Percentiles rank a stretch among this genome's conserved stretches.
Evolutionary conservation across 2,888 invertebrate genomes (phyloP).

Genomic region (Heliconius ismenius): DNA sequence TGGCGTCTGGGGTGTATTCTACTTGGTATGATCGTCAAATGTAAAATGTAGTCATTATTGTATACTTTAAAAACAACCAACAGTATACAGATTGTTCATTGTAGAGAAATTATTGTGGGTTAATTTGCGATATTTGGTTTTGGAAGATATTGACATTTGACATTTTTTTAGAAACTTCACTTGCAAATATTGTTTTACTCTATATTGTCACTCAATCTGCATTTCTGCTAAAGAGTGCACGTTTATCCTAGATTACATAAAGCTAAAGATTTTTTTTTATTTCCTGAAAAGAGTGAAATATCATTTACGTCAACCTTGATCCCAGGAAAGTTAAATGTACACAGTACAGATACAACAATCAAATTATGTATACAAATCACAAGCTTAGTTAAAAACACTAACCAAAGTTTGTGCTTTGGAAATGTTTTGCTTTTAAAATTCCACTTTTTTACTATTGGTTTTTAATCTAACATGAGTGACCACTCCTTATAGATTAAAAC

Average conservation of each 20-base stretch:
- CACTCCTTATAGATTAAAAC: too few relatives aligned
- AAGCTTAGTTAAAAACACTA: too few relatives aligned
- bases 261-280: too few relatives aligned
- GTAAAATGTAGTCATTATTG: background rate
- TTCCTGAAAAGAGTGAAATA: too few relatives aligned
- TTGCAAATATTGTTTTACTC: background rate
- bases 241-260: too few relatives aligned
- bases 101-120: background rate
- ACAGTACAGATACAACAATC: too few relatives aligned
- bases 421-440: background rate
- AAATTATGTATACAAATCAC: too few relatives aligned
- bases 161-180: background rate
- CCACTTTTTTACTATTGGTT: background rate
- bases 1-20: conserved; percentile 25
- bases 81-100: background rate
- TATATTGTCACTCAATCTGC: too few relatives aligned
- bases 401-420: too few relatives aligned
- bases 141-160: background rate
- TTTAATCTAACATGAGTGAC: background rate
- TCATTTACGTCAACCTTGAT: too few relatives aligned
- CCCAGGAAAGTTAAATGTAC: too few relatives aligned
- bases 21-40: background rate
- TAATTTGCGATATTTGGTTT: background rate
- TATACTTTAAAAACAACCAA: background rate
- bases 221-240: too few relatives aligned